Conservation (phyloP, 2,797 vertebrate genomes). For the Microctenopoma steveboyesi region DNA sequence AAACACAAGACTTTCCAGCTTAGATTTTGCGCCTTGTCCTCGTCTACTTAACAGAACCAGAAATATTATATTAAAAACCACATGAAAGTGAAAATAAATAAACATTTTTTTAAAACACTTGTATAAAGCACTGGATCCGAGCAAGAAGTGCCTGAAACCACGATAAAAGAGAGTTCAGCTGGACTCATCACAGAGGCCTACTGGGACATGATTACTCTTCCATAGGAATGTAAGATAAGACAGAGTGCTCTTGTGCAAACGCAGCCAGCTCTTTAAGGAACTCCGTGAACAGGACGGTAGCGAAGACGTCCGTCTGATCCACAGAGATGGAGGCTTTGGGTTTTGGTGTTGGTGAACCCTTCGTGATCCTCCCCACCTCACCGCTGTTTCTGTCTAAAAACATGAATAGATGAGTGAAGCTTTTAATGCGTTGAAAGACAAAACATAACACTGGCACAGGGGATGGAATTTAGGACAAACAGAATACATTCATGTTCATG, state of each 20-base stretch:
- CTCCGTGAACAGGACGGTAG: slow-evolving; percentile 93
- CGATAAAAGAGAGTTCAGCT: slow-evolving; percentile 34
- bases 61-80: slow-evolving; percentile 24
- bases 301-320: slow-evolving; percentile 89
- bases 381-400: slow-evolving; percentile 75
- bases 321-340: slow-evolving; percentile 81
- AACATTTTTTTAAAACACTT: slow-evolving; percentile 24
- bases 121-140: slow-evolving; percentile 40
- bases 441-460: not conserved
- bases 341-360: slow-evolving; percentile 79
- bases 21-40: slow-evolving; percentile 20
- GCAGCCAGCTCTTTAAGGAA: slow-evolving; percentile 99
- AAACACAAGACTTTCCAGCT: not conserved
- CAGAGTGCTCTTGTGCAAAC: slow-evolving; percentile 95
- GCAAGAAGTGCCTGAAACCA: slow-evolving; percentile 76
- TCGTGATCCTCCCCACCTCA: slow-evolving; percentile 72
- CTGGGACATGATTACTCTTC: slow-evolving; percentile 81
- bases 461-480: slow-evolving; percentile 3
- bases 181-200: slow-evolving; percentile 56
- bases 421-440: not conserved
- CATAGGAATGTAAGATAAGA: slow-evolving; percentile 88
- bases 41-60: slow-evolving; percentile 22
- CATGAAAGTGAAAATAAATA: slow-evolving; percentile 62
- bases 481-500: not conserved
- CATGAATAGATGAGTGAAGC: not conserved